Evolutionary conservation across 2,888 invertebrate genomes (phyloP).

Genomic region (Luperina nickerlii): DNA sequence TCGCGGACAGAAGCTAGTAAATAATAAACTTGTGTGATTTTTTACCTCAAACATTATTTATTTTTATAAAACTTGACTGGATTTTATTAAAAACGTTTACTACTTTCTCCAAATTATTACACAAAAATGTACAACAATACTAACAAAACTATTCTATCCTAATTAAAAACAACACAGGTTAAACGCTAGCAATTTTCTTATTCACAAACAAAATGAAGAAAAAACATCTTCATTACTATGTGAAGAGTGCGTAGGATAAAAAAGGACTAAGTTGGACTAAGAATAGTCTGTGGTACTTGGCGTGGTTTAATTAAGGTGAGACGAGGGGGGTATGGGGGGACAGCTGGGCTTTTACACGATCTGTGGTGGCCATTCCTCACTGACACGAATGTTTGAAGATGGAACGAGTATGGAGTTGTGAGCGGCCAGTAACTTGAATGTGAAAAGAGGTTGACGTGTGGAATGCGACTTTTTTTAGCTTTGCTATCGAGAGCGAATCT

Average conservation of each 20-base stretch:
- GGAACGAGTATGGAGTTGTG: conserved; percentile 49
- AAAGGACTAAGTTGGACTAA: conserved; percentile 50
- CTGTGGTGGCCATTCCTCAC: conserved; percentile 73
- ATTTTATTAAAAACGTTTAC: not conserved
- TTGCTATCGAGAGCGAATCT: not conserved
- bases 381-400: conserved; percentile 60
- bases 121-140: not conserved
- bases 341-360: conserved; percentile 70
- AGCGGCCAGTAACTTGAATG: conserved; percentile 17
- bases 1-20: no score
- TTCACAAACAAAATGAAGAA: conserved; percentile 54
- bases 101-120: not conserved
- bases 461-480: not conserved
- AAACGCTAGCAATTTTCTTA: conserved; percentile 45
- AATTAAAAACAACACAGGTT: conserved; percentile 54
- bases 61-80: not conserved
- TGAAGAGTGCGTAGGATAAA: conserved; percentile 51
- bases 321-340: conserved; percentile 58
- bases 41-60: not conserved
- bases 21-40: no score
- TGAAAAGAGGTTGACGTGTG: not conserved
- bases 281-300: conserved; percentile 53
- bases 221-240: conserved; percentile 55
- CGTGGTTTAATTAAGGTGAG: conserved; percentile 77
- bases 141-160: conserved; percentile 12